phyloP scores from a whole-genome alignment of 2,888 invertebrate genomes.

The Idaea straminata region DNA sequence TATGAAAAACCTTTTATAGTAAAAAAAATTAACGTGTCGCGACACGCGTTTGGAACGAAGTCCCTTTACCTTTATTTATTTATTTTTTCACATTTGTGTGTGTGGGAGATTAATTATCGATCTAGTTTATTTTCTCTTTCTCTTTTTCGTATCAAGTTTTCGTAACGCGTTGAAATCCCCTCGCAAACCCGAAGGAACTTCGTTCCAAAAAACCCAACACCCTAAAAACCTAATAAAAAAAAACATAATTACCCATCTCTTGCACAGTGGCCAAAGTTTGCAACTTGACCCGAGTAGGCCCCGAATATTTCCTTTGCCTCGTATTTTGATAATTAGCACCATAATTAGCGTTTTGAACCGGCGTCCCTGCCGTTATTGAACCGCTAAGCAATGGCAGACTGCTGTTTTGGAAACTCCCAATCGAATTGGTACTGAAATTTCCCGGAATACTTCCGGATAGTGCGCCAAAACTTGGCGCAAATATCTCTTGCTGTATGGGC shows the following conservation, averaged over 20 bases:
- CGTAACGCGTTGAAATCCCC: too few species aligned
- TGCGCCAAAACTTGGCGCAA: not conserved
- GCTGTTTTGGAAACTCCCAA: constrained; percentile 15
- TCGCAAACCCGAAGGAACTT: too few species aligned
- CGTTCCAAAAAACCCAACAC: constrained; percentile 16
- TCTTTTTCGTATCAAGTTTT: too few species aligned
- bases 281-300: constrained; percentile 71
- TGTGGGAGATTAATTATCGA: too few species aligned
- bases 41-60: too few species aligned
- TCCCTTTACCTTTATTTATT: too few species aligned
- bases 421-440: constrained; percentile 9
- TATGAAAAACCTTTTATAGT: too few species aligned
- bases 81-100: too few species aligned
- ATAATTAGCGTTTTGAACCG: constrained; percentile 30
- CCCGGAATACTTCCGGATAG: not conserved
- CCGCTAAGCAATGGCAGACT: constrained; percentile 26
- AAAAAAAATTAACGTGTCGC: too few species aligned
- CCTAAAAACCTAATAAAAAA: constrained; percentile 22
- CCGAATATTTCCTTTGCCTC: constrained; percentile 79
- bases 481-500: constrained; percentile 1
- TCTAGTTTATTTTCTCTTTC: too few species aligned
- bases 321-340: constrained; percentile 41
- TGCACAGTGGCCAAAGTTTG: constrained; percentile 84
- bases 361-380: constrained; percentile 54
- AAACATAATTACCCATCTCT: constrained; percentile 84